Evolutionary conservation across 2,113 vertebrate genomes (phyloP), one percentile per base, ranked within the genome.

Genomic region (Talpa occidentalis): DNA sequence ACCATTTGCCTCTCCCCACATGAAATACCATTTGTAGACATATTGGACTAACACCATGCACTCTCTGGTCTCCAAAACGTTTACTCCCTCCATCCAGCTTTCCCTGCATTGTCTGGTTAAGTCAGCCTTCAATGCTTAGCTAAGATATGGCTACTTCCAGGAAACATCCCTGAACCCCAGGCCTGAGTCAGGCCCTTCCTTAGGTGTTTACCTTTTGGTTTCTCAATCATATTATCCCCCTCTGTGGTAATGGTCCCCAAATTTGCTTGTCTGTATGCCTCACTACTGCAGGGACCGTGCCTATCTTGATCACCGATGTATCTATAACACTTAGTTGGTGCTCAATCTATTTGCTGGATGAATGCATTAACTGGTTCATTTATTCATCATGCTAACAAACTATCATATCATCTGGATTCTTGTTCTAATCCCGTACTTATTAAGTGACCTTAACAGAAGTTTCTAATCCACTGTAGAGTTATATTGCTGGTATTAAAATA

Each of bases 391-490:
- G 7, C 42, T 91, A 79, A 37, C 44, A 67, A 78, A 32, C 42
- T 11, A 82, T 62, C 28, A 77, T 37, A 44, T 94, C 59, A 88
- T 90, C 56, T 81, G 72, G 80, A 93, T 90, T 89, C 56, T 89
- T 95, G 12, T 73, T 91, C 62, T 93, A 83, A 93, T 44, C 79
- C 16, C 28, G 44, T 32, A 79, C 5, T 94, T 21, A 52, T 86
- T 84, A 60, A 94, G 17, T 69, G 59, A 80, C 32, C 72, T 67
- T 44, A 82, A 78, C 24, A 90, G 80, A 16, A 49, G 0, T 60
- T 72, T 91, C 69, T 69, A 85, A 72, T 60, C 60, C 42, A 64
- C 26, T 22, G 49, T 72, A 76, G 37, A 91, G n/a, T 26, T 79
- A 19, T 21, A 47, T 76, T 78, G 67, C n/a, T 73, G 17, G 24